Conservation (phyloP, 2,888 invertebrate species). For the Phrixothrix hirtus region DNA sequence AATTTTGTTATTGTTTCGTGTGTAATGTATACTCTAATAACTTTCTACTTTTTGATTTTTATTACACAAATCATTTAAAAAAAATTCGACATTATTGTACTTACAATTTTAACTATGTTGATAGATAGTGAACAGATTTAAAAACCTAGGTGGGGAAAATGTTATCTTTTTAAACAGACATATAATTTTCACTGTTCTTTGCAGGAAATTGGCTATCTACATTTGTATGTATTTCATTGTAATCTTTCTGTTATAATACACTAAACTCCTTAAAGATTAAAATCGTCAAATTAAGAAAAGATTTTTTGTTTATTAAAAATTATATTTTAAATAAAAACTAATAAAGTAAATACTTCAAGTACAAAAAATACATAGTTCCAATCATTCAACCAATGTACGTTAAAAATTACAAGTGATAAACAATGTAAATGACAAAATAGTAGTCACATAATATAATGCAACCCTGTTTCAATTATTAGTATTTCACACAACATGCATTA, state of each 20-base stretch:
- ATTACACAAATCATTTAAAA: no score
- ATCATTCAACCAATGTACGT: conserved; percentile 7
- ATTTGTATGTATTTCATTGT: no score
- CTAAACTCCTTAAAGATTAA: neutral
- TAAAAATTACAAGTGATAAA: conserved; percentile 2
- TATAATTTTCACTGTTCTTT: no score
- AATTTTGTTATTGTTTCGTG: no score
- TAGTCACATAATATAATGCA: neutral
- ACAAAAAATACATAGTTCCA: conserved; percentile 12
- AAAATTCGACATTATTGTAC: no score
- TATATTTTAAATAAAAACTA: conserved; percentile 9
- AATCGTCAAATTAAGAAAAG: neutral
- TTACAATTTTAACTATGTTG: no score
- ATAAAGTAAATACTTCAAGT: conserved; percentile 6
- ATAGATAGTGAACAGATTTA: no score
- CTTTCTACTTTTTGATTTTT: no score
- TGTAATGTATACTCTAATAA: no score
- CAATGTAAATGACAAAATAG: conserved; percentile 5
- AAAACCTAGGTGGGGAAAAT: no score
- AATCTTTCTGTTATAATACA: no score
- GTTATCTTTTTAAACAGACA: no score
- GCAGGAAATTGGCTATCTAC: neutral
- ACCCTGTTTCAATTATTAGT: neutral
- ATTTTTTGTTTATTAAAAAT: conserved; percentile 1
- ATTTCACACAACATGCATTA: conserved; percentile 13